Evolutionary conservation across 1,140 invertebrate species (phyloP).

Genomic region (Hyposmocoma kahamanoa): DNA sequence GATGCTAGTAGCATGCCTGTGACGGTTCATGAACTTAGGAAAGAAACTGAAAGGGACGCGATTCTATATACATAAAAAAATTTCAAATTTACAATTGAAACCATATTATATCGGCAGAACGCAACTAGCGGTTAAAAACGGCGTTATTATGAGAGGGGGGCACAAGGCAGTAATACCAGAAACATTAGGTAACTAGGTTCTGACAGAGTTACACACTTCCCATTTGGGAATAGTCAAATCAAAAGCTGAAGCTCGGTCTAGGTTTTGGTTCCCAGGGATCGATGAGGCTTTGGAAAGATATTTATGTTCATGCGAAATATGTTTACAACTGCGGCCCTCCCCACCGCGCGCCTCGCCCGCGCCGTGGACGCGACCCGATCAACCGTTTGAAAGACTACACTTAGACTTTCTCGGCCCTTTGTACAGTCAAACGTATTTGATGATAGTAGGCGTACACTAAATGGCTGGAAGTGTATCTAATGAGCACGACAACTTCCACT

Average conservation of each 20-base stretch:
- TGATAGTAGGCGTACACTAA: slow-evolving; percentile 31
- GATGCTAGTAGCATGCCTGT: background rate
- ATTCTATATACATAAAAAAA: background rate
- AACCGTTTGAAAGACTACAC: slow-evolving; percentile 5
- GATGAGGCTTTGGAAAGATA: slow-evolving; percentile 46
- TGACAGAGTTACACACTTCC: slow-evolving; percentile 43
- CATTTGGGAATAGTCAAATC: slow-evolving; percentile 60
- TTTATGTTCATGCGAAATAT: background rate
- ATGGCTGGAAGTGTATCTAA: slow-evolving; percentile 23
- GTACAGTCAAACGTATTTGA: slow-evolving; percentile 26
- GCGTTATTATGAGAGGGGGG: background rate
- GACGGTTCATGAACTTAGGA: background rate
- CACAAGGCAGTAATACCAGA: slow-evolving; percentile 14
- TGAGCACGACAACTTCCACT: background rate
- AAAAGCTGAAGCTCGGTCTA: slow-evolving; percentile 45
- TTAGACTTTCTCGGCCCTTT: slow-evolving; percentile 36
- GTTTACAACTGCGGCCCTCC: background rate
- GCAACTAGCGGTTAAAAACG: background rate
- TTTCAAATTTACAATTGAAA: background rate
- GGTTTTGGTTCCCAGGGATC: slow-evolving; percentile 61
- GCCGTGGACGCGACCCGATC: slow-evolving; percentile 22
- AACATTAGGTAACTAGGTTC: slow-evolving; percentile 21
- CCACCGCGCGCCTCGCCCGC: background rate
- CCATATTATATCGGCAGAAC: background rate
- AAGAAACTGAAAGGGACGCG: background rate